Conservation (phyloP, 2,888 invertebrate genomes). For the Polyommatus iphigenia region DNA sequence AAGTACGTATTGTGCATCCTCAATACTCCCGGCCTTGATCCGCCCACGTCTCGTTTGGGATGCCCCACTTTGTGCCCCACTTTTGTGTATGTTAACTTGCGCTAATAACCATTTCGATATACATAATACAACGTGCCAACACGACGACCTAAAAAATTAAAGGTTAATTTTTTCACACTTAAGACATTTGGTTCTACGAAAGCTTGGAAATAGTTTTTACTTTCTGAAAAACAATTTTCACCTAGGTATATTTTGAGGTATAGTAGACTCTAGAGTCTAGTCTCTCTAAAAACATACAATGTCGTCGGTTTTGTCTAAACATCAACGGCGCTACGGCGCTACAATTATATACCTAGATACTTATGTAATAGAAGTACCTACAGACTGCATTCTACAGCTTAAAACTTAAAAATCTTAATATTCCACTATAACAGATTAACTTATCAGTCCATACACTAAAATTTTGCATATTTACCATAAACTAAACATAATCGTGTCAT, state of each 20-base stretch:
- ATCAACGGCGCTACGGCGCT: no score
- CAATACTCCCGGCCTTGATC: constrained; percentile 25
- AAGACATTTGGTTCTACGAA: neutral
- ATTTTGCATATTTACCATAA: no score
- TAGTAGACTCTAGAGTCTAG: no score
- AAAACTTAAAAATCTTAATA: no score
- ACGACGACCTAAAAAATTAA: constrained; percentile 18
- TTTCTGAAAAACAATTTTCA: neutral
- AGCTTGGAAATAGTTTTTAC: neutral
- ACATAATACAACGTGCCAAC: constrained; percentile 30
- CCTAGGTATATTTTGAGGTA: no score
- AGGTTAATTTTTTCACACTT: constrained; percentile 20
- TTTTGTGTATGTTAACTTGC: constrained; percentile 13
- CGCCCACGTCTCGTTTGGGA: constrained; percentile 21
- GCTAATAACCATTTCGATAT: constrained; percentile 20
- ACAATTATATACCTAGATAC: no score
- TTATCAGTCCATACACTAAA: no score
- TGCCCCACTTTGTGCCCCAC: constrained; percentile 27
- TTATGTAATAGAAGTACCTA: no score
- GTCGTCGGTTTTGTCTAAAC: no score
- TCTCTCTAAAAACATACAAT: no score
- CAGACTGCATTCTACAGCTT: no score
- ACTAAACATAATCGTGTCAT: neutral
- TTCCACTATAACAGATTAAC: no score
- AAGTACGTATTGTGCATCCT: constrained; percentile 15